Conservation (phyloP, 2,797 vertebrate genomes). For the Anguilla anguilla region DNA sequence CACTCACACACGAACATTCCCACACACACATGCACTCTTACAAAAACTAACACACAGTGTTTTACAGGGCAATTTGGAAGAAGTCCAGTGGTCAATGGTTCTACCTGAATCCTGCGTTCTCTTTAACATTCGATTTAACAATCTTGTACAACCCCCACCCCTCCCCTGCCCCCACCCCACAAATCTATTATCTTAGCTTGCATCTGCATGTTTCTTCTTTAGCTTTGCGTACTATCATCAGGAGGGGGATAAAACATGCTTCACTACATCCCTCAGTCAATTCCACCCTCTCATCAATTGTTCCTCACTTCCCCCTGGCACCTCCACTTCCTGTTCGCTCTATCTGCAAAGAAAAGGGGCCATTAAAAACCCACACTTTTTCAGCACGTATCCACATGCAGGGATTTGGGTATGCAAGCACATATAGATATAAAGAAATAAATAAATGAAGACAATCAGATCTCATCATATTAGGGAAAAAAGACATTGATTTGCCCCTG, state of each 20-base stretch:
- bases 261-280: not conserved
- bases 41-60: not conserved
- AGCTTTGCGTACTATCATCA: not conserved
- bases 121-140: not conserved
- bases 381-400: not conserved
- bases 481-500: not conserved
- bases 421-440: not conserved
- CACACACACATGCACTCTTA: not conserved
- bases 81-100: not conserved
- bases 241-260: not conserved
- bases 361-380: not conserved
- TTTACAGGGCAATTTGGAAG: not conserved
- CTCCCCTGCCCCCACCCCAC: not conserved
- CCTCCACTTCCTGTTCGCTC: not conserved
- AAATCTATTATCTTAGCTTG: not conserved
- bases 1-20: not conserved
- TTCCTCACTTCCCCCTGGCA: not conserved
- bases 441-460: slow-evolving; percentile 18
- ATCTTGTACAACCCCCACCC: not conserved
- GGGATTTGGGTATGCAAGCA: not conserved
- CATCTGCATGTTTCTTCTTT: not conserved
- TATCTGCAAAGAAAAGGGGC: not conserved
- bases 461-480: slow-evolving; percentile 1
- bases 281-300: not conserved
- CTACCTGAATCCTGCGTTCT: not conserved